Conservation (phyloP, 2,888 invertebrate genomes). For the Prosapia bicincta region DNA sequence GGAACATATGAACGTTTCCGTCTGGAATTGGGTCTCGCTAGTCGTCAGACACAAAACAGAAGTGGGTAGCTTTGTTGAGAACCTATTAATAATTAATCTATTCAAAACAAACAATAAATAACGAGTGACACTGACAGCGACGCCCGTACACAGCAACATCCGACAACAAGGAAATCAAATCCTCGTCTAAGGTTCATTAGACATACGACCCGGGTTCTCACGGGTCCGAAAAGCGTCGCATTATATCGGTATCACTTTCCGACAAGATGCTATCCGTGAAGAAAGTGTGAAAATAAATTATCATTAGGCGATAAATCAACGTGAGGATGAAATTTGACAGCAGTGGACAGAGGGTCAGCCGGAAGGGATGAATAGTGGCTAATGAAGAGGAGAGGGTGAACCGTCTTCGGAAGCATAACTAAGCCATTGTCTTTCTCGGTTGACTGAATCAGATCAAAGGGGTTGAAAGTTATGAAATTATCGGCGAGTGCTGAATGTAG, state of each 20-base stretch:
- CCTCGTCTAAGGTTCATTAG: neutral
- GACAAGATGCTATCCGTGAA: constrained; percentile 4
- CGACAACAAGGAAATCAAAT: neutral
- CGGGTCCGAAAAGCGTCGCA: neutral
- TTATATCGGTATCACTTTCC: neutral
- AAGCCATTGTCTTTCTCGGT: constrained; percentile 5
- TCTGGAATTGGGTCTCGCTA: too few species aligned
- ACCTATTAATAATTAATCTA: neutral
- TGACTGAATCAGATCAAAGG: neutral
- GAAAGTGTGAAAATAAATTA: constrained; percentile 28
- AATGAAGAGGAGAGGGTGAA: constrained; percentile 10
- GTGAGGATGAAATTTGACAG: neutral
- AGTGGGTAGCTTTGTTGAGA: neutral
- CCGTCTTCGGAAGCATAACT: constrained; percentile 13
- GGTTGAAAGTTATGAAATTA: neutral
- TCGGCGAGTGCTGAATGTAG: neutral
- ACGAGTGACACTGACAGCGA: neutral
- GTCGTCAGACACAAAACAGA: neutral
- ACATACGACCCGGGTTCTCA: neutral
- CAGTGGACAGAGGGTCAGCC: neutral
- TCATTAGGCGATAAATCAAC: constrained; percentile 24
- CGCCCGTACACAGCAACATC: too few species aligned
- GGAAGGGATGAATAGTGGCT: constrained; percentile 12
- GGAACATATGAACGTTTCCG: too few species aligned
- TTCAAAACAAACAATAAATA: neutral